Conservation (phyloP, 2,113 vertebrate species). For the Psophia crepitans region DNA sequence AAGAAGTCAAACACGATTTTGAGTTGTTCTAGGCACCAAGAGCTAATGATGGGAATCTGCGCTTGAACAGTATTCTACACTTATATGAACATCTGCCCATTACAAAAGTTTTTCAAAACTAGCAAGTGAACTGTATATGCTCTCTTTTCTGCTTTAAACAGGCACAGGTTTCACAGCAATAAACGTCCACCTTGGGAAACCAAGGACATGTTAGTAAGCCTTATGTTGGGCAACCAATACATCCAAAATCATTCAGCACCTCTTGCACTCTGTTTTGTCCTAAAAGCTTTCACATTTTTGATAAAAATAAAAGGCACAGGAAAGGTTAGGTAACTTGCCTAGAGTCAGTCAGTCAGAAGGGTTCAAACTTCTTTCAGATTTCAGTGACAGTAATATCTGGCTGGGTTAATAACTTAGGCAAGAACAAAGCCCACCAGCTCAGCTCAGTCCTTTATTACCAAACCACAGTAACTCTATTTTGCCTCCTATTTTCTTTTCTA, state of each 20-base stretch:
- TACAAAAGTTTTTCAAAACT: background rate
- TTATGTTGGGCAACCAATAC: background rate
- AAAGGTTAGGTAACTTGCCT: background rate
- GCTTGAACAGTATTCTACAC: background rate
- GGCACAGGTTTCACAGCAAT: background rate
- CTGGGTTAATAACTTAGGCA: background rate
- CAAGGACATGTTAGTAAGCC: background rate
- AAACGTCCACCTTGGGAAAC: background rate
- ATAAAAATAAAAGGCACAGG: background rate
- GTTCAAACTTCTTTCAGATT: background rate
- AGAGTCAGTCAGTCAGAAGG: background rate
- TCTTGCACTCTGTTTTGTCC: background rate
- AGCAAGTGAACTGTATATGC: background rate
- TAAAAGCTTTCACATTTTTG: background rate
- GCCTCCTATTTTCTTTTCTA: background rate
- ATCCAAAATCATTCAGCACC: background rate
- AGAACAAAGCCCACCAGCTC: background rate
- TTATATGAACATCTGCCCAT: fast-evolving
- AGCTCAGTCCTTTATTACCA: background rate
- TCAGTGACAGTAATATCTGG: background rate
- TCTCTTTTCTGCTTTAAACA: background rate
- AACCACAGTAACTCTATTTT: background rate
- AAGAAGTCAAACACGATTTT: background rate
- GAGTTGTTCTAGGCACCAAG: background rate
- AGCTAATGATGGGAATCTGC: background rate